Base-by-base conservation (phyloP, 2,797 vertebrate species). In the Neosilurus mollespiculum region DNA sequence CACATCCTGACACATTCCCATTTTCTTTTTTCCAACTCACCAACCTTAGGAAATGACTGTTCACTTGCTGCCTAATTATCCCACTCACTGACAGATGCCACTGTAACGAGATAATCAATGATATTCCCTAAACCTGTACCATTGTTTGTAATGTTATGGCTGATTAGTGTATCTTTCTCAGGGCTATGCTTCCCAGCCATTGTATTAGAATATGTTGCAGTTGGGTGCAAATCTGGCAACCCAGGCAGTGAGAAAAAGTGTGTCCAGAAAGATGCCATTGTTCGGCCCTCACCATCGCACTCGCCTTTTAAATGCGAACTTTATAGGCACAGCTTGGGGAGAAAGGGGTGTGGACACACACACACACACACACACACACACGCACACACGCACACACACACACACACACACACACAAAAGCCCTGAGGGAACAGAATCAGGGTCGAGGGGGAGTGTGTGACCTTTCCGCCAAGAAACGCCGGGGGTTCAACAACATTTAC, bases 371-470 rank as follows among this genome's bases (percentile, higher is more conserved):
- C 65, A 70, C 22, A 70, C 34, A 81, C 76, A 49, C 56, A 64
- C 76, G 64, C 77, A 66, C 62, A 79, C n/a, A 53, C 76, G 62
- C 76, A 64, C 59, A 62, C 76, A 64, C 76, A 65, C 49, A 67
- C 64, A 66, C 78, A 64, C 77, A 78, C 58, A 78, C 76, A 61
- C 76, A 78, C 59, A 78, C 76, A 78, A 94, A 95, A 94, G 94
- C 92, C 83, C 91, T 82, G 88, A 92, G 93, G 93, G 93, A 94
- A 93, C 93, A 94, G 93, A 94, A 92, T 93, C 91, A 89, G 93
- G 94, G 94, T 95, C 94, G 93, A 95, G 93, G 94, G 93, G 93
- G 94, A 95, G 95, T 95, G 94, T 95, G 94, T 95, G 95, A 95
- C 95, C 95, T 95, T 93, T 95, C 90, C 89, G 89, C 91, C 88